A percentile compares a stretch with the other conserved stretches of the same genome.
These are phyloP conservation scores for Caranx ignobilis DNA, from an alignment of 2,113 vertebrate species.

Conservation along the genomic window DNA sequence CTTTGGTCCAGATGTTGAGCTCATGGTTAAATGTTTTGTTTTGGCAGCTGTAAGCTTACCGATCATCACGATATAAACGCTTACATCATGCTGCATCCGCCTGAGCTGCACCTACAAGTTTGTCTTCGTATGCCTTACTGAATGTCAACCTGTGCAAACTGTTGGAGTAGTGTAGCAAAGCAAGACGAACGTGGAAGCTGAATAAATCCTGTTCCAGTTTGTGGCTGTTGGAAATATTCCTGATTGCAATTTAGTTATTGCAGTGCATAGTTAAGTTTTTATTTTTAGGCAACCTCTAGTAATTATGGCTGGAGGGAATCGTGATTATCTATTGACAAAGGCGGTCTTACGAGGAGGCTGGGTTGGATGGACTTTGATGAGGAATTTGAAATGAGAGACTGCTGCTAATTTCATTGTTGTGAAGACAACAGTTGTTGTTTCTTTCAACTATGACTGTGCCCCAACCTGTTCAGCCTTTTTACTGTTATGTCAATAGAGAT, in stretches of 20 bases:
- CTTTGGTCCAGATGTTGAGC: constrained; percentile 14
- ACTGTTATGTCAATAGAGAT: no score
- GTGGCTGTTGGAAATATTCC: background rate
- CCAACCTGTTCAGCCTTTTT: no score
- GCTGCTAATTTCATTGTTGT: no score
- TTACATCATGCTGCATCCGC: constrained; percentile 5
- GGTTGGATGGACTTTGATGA: no score
- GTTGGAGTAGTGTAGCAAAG: background rate
- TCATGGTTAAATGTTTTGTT: constrained; percentile 2
- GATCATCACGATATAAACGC: background rate
- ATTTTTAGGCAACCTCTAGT: no score
- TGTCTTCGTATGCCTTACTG: background rate
- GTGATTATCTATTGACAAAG: no score
- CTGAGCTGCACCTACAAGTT: background rate
- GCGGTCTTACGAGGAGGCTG: no score
- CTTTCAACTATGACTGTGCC: no score
- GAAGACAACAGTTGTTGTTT: no score
- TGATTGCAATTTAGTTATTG: background rate
- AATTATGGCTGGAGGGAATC: no score
- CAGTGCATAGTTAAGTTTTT: no score
- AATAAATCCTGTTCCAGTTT: background rate
- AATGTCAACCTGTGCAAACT: background rate
- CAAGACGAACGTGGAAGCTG: background rate
- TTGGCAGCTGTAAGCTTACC: background rate
- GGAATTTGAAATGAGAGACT: no score